phyloP scores from a whole-genome alignment of 2,797 vertebrate species.

The Sarcoramphus papa region DNA sequence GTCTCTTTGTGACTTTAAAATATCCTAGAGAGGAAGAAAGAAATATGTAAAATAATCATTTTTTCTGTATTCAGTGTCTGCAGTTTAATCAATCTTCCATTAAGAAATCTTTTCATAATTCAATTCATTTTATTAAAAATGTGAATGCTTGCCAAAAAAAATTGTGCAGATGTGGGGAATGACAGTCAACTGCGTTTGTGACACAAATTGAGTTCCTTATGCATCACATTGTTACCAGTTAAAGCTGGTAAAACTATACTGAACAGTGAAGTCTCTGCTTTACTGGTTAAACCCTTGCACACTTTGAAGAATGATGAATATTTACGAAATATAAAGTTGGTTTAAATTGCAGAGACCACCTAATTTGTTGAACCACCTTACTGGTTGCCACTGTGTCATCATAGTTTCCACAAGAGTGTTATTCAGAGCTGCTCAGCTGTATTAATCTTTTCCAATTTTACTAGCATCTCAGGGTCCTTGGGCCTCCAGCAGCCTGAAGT shows the following conservation, averaged over 20 bases:
- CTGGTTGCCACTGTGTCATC: neutral
- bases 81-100: neutral
- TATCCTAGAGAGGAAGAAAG: neutral
- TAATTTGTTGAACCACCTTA: slow-evolving; percentile 9
- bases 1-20: neutral
- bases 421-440: slow-evolving; percentile 29
- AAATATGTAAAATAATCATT: neutral
- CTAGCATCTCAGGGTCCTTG: neutral
- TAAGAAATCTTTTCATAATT: neutral
- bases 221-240: neutral
- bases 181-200: neutral
- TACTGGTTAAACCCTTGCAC: neutral
- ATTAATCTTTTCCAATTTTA: slow-evolving; percentile 40
- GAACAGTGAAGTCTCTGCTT: neutral
- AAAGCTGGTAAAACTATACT: neutral
- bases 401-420: slow-evolving; percentile 22
- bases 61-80: neutral
- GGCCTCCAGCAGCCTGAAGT: slow-evolving; percentile 23
- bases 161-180: neutral
- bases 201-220: neutral
- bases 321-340: neutral
- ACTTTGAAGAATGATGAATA: neutral
- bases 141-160: neutral
- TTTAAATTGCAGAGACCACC: slow-evolving; percentile 27
- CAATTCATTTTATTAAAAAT: neutral